phyloP scores from a whole-genome alignment of 1,140 invertebrate genomes.

The Drosophila prosaltans region DNA sequence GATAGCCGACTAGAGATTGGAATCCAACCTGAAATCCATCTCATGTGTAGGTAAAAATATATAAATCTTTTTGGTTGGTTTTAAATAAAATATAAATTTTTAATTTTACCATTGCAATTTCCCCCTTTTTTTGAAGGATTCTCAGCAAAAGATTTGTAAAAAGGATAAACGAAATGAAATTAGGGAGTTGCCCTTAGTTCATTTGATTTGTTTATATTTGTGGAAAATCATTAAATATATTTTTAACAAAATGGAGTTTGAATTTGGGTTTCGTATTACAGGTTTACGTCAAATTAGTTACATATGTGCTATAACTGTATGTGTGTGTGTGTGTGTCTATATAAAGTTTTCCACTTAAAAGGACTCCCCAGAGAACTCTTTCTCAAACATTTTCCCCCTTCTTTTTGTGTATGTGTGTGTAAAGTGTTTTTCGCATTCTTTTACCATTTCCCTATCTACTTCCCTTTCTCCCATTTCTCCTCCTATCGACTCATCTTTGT shows the following conservation, averaged over 20 bases:
- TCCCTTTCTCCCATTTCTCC: no score
- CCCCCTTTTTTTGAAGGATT: no score
- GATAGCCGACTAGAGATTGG: not conserved
- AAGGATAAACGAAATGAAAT: no score
- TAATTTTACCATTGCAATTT: no score
- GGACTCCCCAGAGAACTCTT: constrained; percentile 19
- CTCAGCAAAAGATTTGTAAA: no score
- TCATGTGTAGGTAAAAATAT: not conserved
- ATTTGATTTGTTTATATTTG: not conserved
- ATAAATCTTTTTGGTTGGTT: no score
- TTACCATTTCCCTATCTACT: constrained; percentile 3
- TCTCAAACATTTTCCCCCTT: not conserved
- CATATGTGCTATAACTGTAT: not conserved
- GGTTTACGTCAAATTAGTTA: constrained; percentile 10
- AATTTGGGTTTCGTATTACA: not conserved
- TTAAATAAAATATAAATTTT: no score
- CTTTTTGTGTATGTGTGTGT: constrained; percentile 4
- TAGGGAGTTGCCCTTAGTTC: no score
- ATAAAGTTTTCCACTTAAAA: constrained; percentile 23
- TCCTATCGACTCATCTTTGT: not conserved
- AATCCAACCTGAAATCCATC: not conserved
- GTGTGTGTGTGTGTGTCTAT: not conserved
- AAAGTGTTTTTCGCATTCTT: constrained; percentile 17
- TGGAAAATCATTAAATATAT: not conserved
- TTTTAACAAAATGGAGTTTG: not conserved